Evolutionary conservation across 1,140 invertebrate genomes (phyloP), one percentile per base, ranked within the genome.

Genomic region (Sycophaga agraensis): DNA sequence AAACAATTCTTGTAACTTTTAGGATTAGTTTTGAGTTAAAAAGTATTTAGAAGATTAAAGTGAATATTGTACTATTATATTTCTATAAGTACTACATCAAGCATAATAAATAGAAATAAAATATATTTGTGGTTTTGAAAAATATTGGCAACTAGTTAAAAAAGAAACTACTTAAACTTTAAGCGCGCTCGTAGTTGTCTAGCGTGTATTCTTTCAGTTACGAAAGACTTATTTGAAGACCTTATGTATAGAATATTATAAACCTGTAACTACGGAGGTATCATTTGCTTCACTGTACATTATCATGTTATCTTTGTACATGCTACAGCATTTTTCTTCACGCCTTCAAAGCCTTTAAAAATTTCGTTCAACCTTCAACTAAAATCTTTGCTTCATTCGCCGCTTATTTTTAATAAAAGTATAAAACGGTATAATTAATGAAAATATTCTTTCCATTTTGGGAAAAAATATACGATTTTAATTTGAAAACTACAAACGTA

Each of bases 211-310:
- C 17, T 43, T 59, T 37, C 16, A n/a, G 17, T 37, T 35, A 58
- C 43, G 31, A 58, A 57, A 58, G 43, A 56, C 28, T 42, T 58
- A 64, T 24, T 58, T 42, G 39, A 66, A 55, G 48, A 63, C 35
- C 48, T 66, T 48, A 54, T 39, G 17, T 62, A 58, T 58, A 62
- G 37, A 60, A 66, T 31, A 53, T 58, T 67, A 60, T 49, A 62
- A 66, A 66, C 43, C 39, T 66, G 53, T 63, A 59, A 51, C 64
- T 66, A 68, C 31, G 46, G 62, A 68, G 59, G 62, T 66, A 66
- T 66, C 63, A 63, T 66, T 66, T 66, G 64, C 62, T 66, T 64
- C 39, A 64, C 59, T 61, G 37, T 63, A 64, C 49, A 64, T 51
- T 49, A 31, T 58, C 17, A 21, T 59, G 19, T 42, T 43, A 37